A percentile compares a stretch with the other conserved stretches of the same genome.
Evolutionary conservation across 1,140 invertebrate species (phyloP).

Genomic region (Drosophila ficusphila): DNA sequence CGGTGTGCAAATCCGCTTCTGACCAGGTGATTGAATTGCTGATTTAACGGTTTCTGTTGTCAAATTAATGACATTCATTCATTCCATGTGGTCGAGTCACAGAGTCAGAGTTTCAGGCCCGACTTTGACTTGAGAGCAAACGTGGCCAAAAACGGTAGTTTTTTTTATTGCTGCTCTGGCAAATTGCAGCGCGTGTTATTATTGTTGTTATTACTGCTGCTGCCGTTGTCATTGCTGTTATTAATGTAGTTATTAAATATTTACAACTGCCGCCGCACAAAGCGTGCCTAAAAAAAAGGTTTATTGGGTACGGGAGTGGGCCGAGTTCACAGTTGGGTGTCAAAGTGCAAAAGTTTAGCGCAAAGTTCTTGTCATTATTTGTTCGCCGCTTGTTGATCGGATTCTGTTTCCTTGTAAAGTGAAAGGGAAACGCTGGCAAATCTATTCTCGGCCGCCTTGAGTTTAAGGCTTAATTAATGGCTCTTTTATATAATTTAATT

Average conservation of each 20-base stretch:
- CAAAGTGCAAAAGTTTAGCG: conserved; percentile 77
- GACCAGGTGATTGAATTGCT: conserved; percentile 75
- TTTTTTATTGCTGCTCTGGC: conserved; percentile 71
- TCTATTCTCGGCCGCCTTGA: conserved; percentile 38
- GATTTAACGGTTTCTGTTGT: conserved; percentile 84
- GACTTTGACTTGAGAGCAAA: conserved; percentile 24
- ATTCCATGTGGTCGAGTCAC: conserved; percentile 62
- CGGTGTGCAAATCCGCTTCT: conserved; percentile 23
- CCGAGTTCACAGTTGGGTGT: conserved; percentile 53
- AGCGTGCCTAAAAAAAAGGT: conserved; percentile 45
- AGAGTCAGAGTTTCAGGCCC: conserved; percentile 21
- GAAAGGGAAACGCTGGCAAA: conserved; percentile 62
- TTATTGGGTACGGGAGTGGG: conserved; percentile 29
- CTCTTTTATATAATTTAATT: conserved; percentile 81
- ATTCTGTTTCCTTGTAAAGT: conserved; percentile 39
- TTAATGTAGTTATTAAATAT: conserved; percentile 83
- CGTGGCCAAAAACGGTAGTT: conserved; percentile 73
- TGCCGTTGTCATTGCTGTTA: conserved; percentile 61
- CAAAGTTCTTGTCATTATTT: conserved; percentile 81
- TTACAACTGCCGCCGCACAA: conserved; percentile 75
- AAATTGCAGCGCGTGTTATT: conserved; percentile 80
- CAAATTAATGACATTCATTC: conserved; percentile 84
- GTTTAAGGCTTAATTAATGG: conserved; percentile 70
- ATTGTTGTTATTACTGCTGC: conserved; percentile 39
- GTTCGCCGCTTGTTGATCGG: conserved; percentile 44